Evolutionary conservation across 2,888 invertebrate genomes (phyloP), one percentile per base, ranked within the genome.

Genomic region (Chrysina gloriosa): DNA sequence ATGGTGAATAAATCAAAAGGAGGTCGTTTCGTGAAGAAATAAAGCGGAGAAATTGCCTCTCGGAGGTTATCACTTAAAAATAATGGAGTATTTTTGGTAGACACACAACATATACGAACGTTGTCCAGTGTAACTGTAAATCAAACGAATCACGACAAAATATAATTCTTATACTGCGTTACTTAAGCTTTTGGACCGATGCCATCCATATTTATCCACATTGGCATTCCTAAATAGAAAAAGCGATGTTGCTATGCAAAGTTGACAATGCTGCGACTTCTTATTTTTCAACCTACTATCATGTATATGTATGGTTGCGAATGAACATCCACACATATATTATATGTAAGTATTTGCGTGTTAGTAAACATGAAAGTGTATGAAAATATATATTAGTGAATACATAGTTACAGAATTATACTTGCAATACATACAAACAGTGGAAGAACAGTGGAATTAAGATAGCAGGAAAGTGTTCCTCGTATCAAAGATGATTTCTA

Each of bases 141-240:
- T 75, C 75, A 75, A 74, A 72, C 68, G 71, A 67, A 65, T 72
- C 70, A 70, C 68, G 71, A 73, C 72, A 73, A 72, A 74, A 68
- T 73, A 72, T 74, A 75, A 74, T 75, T 75, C 72, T 70, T 73
- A 70, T 63, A 69, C 65, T 70, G 70, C 72, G 68, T 72, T 72
- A 70, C 70, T 71, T 70, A 74, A 73, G 73, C 67, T 67, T 67
- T 71, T 72, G 72, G 71, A 71, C 61, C 61, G 47, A 56, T 71
- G 73, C 73, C 73, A 73, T 65, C 36, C 27, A 52, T 50, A 36
- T 65, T 65, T 65, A 65, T 27, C 65, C 65, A 52, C 65, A 39
- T 50, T 39, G 65, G 65, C 50, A 65, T 65, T 65, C 58, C 58
- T 42, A 29, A 9, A 14, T 27, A 42, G 42, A 56, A 56, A 42